Evolutionary conservation across 2,113 vertebrate genomes (phyloP).

Genomic region (Gorsachius goisagi): DNA sequence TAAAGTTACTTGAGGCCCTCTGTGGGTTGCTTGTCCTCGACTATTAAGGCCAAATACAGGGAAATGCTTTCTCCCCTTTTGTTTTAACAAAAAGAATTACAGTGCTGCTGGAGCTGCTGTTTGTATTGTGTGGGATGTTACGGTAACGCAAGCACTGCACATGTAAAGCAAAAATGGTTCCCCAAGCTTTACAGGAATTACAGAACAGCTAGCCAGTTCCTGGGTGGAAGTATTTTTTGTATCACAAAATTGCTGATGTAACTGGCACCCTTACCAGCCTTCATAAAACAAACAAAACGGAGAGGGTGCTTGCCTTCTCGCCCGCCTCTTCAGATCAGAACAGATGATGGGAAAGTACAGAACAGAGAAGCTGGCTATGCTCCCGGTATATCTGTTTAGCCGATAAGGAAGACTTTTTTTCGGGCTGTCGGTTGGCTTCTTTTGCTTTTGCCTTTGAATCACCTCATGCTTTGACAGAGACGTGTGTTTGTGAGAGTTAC

Average conservation of each 20-base stretch:
- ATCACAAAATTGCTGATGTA: neutral
- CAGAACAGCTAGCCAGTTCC: neutral
- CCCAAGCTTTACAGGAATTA: neutral
- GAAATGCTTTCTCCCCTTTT: neutral
- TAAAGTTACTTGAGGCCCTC: neutral
- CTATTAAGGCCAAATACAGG: neutral
- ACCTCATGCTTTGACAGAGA: neutral
- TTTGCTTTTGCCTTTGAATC: neutral
- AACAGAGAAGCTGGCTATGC: neutral
- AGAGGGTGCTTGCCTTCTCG: neutral
- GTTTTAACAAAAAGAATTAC: neutral
- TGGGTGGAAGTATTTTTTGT: neutral
- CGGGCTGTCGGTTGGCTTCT: neutral
- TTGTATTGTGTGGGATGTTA: rapidly evolving
- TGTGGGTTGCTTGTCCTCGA: neutral
- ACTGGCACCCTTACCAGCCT: neutral
- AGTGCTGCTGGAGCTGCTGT: neutral
- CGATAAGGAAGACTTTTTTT: neutral
- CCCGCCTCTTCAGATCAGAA: neutral
- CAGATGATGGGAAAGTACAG: neutral
- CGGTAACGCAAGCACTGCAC: rapidly evolving
- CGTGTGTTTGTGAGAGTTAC: neutral
- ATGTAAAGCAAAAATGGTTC: neutral
- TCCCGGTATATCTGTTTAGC: neutral
- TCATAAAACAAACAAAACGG: rapidly evolving